phyloP scores from a whole-genome alignment of 2,113 vertebrate species.

The Peucedramus taeniatus region DNA sequence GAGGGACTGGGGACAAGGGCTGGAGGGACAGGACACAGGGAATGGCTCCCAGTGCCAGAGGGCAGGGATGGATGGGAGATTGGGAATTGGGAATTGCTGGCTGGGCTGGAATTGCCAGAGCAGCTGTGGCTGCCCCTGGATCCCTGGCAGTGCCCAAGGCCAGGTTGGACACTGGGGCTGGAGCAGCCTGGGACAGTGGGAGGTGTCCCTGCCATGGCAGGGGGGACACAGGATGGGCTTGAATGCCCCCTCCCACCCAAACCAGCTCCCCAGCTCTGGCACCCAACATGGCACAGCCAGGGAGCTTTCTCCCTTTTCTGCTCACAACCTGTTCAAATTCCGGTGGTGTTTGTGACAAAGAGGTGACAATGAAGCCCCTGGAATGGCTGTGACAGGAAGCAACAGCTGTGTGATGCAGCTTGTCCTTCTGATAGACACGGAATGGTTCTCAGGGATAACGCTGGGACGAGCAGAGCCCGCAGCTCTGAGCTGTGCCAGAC shows the following conservation, averaged over 20 bases:
- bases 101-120: neutral
- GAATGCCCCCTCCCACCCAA: neutral
- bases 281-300: neutral
- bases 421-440: no score
- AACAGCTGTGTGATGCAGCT: no score
- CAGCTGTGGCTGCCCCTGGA: neutral
- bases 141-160: neutral
- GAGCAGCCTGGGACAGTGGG: neutral
- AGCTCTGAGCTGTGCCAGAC: no score
- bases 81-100: neutral
- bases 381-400: neutral
- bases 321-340: neutral
- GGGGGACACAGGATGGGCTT: rapidly evolving
- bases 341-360: neutral
- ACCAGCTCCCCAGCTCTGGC: neutral
- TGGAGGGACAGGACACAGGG: neutral
- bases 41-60: neutral
- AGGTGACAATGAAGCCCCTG: neutral
- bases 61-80: neutral
- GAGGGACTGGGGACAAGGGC: neutral
- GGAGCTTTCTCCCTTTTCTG: neutral
- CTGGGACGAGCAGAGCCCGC: neutral
- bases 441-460: neutral
- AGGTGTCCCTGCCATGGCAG: neutral
- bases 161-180: neutral